Evolutionary conservation across 1,140 invertebrate genomes (phyloP), one percentile per base, ranked within the genome.

Genomic region (Ectropis grisescens): DNA sequence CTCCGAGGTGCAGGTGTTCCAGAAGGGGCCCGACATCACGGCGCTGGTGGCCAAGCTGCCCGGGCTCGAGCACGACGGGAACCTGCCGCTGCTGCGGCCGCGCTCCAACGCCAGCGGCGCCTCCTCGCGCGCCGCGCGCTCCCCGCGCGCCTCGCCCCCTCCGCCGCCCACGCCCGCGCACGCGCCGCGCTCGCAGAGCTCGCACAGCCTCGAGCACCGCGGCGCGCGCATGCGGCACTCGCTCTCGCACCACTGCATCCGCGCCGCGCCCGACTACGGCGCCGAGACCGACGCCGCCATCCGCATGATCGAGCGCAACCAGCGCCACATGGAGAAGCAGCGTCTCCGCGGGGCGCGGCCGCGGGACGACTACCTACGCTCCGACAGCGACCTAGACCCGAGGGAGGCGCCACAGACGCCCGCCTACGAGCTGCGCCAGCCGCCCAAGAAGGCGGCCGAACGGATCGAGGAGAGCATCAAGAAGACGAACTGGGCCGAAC

Each of bases 1-100:
- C 43, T 71, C 82, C 2, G 84, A 86, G 32, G 69, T 85, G 6
- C 82, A 90, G 66, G 87, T 90, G 7, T 90, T 89, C 45, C 80
- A 82, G 41, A 83, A 83, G 41, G 81, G 78, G 1, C 79, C 80
- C 5, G 83, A 83, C 48, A 82, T 84, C 34, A 84, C 80, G 2
- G 82, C 83, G 4, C 68, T 82, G 29, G 81, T 84, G 10, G 83
- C 83, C 0, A 89, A 88, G 53, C 50, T 88, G 11, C 85, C 88
- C 0, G 85, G 85, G n/a, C 58, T 87, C 2, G 85, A 85, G 29
- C 61, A 82, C 0, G 82, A 83, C 30, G 50, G 57, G 11, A 74
- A 78, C 38, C 53, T 85, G 10, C 69, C 82, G 3, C 65, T 84
- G 10, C 67, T 84, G 29, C 50, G 85, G 41, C 85, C 85, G 9